phyloP scores from a whole-genome alignment of 2,113 vertebrate species.

The Prinia subflava region DNA sequence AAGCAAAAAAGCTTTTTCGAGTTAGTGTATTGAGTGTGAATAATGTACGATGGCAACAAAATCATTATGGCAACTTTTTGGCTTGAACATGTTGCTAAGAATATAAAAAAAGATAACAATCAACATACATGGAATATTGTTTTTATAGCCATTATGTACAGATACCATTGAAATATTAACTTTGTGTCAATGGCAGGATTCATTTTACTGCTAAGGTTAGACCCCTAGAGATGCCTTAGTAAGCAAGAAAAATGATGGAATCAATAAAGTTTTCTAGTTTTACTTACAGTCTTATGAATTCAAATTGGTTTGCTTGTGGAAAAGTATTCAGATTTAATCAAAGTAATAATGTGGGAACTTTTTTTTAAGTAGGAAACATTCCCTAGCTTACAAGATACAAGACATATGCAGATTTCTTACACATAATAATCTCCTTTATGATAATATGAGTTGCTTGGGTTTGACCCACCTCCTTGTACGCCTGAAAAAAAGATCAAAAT shows the following conservation, averaged over 20 bases:
- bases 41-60: background rate
- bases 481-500: background rate
- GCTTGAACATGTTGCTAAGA: background rate
- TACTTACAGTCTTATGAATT: background rate
- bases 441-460: background rate
- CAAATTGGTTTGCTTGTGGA: background rate
- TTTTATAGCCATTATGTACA: background rate
- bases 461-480: background rate
- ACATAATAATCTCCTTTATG: background rate
- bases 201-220: background rate
- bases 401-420: background rate
- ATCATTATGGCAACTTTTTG: background rate
- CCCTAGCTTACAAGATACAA: background rate
- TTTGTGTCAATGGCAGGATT: background rate
- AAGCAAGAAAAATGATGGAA: background rate
- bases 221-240: background rate
- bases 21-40: background rate
- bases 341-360: background rate
- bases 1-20: background rate
- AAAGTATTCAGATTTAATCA: background rate
- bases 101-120: background rate
- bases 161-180: background rate
- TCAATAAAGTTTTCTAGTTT: background rate
- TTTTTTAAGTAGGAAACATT: background rate
- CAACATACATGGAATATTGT: background rate